Conservation (phyloP, 2,113 vertebrate genomes). For the Triplophysa tibetana region DNA sequence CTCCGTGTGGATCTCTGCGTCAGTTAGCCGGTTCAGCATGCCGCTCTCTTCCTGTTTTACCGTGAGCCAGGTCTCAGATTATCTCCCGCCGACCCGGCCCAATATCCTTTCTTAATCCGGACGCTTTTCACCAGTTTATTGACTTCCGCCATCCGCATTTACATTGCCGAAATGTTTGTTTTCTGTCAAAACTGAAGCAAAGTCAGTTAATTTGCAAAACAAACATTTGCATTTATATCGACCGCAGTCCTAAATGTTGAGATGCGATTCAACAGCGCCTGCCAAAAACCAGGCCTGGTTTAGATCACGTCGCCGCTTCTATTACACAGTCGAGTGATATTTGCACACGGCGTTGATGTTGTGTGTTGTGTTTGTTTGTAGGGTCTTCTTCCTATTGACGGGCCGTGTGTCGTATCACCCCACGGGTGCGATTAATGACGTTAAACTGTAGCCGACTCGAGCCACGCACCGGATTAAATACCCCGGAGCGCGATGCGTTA, state of each 20-base stretch:
- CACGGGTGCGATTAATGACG: constrained; percentile 13
- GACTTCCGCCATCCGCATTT: constrained; percentile 22
- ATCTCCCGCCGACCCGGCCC: constrained; percentile 37
- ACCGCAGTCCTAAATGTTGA: background rate
- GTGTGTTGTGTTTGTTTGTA: background rate
- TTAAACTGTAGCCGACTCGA: background rate
- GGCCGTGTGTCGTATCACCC: constrained; percentile 19
- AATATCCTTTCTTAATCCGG: constrained; percentile 43
- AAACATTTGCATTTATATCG: constrained; percentile 8
- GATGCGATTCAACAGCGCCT: background rate
- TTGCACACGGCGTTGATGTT: background rate
- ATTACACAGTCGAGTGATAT: constrained; percentile 1
- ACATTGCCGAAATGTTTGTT: background rate
- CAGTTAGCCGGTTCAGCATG: constrained; percentile 63
- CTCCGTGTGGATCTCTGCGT: constrained; percentile 67
- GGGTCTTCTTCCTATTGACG: background rate
- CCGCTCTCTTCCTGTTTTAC: constrained; percentile 69
- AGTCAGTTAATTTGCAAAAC: background rate
- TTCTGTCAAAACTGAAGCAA: background rate
- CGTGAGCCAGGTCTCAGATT: constrained; percentile 56
- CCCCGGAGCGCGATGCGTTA: constrained; percentile 19
- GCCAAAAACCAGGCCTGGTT: constrained; percentile 26
- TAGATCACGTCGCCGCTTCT: constrained; percentile 56
- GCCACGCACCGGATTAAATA: background rate
- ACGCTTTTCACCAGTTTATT: constrained; percentile 42